These are phyloP conservation scores for Chamaea fasciata DNA, from an alignment of 2,113 vertebrate genomes.

Conservation along the genomic window DNA sequence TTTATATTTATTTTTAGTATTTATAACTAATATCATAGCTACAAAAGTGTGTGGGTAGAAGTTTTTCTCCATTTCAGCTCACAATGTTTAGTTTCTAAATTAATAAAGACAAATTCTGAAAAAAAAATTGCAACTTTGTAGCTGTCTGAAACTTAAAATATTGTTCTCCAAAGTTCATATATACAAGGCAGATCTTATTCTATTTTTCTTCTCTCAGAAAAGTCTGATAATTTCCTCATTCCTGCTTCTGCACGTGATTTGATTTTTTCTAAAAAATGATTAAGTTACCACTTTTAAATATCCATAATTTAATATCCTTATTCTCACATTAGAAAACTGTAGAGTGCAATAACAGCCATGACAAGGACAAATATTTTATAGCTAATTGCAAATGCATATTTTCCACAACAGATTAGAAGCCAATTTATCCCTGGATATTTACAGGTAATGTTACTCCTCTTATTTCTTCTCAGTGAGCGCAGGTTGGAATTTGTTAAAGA, in stretches of 20 bases:
- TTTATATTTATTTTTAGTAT: not conserved
- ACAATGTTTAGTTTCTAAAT: not conserved
- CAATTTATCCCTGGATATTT: not conserved
- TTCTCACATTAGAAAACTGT: not conserved
- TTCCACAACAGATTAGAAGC: not conserved
- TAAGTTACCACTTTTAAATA: not conserved
- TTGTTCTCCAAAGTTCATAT: not conserved
- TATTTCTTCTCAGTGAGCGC: not conserved
- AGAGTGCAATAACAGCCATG: not conserved
- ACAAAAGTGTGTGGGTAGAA: fast-evolving
- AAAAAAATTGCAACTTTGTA: not conserved
- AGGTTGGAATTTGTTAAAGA: not conserved
- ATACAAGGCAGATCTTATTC: not conserved
- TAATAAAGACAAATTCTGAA: not conserved
- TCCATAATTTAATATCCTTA: not conserved
- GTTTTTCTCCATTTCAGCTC: not conserved
- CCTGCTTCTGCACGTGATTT: fast-evolving
- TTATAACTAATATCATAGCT: not conserved
- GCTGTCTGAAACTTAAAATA: not conserved
- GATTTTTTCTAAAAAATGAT: not conserved
- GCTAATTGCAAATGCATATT: not conserved
- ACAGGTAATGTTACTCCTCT: not conserved
- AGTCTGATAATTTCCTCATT: not conserved
- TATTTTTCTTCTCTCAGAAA: not conserved
- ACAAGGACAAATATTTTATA: not conserved